phyloP scores from a whole-genome alignment of 2,797 vertebrate genomes.

The Loriculus beryllinus region DNA sequence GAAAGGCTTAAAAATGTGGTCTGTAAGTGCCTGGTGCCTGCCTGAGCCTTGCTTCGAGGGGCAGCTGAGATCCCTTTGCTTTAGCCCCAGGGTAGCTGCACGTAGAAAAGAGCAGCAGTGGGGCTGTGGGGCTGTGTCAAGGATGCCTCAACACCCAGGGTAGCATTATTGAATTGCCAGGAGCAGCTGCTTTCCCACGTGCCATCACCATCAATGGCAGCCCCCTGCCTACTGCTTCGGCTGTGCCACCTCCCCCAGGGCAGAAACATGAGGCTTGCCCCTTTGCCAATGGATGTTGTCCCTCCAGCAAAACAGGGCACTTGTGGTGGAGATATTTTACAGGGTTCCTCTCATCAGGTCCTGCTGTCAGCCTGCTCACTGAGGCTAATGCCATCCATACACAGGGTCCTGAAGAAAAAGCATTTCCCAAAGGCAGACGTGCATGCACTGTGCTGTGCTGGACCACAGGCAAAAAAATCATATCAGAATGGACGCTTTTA shows the following conservation, averaged over 20 bases:
- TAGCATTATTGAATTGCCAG: neutral
- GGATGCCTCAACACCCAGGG: neutral
- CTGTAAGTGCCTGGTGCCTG: neutral
- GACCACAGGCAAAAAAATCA: neutral
- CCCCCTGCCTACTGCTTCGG: fast-evolving
- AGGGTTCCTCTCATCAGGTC: neutral
- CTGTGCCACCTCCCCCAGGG: fast-evolving
- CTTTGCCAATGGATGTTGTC: neutral
- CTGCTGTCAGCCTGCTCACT: neutral
- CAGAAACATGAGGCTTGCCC: fast-evolving
- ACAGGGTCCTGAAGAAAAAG: neutral
- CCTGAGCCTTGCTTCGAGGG: neutral
- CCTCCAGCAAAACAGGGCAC: neutral
- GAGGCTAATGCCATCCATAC: neutral
- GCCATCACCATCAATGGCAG: fast-evolving
- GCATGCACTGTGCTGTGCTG: neutral
- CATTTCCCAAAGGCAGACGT: neutral
- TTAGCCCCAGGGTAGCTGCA: neutral
- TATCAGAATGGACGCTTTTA: neutral
- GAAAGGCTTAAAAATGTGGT: neutral
- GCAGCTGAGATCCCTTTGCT: neutral
- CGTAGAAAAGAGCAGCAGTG: fast-evolving
- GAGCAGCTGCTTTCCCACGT: neutral
- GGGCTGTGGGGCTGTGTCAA: fast-evolving
- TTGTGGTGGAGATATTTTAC: neutral